Base-by-base conservation (phyloP, 2,888 invertebrate species). In the Melangyna quadrimaculata region DNA sequence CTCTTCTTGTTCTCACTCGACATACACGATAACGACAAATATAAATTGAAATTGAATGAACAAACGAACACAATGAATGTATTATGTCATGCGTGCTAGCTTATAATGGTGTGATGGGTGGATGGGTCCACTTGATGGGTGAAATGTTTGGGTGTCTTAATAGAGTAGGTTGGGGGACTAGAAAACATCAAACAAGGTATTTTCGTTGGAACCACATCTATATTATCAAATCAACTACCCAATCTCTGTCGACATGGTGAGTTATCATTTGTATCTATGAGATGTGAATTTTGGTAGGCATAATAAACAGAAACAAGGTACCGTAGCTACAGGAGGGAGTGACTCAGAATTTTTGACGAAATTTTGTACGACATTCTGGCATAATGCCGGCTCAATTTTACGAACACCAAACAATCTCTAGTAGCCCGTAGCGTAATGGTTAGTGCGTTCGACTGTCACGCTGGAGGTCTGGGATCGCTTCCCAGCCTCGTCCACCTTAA, bases 41-140 rank as follows among this genome's bases (percentile, higher is more conserved):
- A 29, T 59, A 29, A 61, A 61, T 61, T 61, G 40, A 67, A 67
- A 65, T 45, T 67, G 67, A 73, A 65, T 65, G 73, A 72, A 27
- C 27, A 14, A 63, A 40, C 22, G n/a, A 65, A 40, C 63, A 72
- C 72, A 73, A 74, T 65, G 73, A 73, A 53, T 73, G 40, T 53
- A 61, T 27, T 40, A 40, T 74, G 53, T 22, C 73, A 74, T 74
- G 74, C 74, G 65, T 74, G 65, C 17, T 43, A n/a, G 40, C 32
- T 65, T 65, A 65, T 55, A 63, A 65, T 65, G 27, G 45, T 32
- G 12, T 32, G 53, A 74, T 55, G 29, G 27, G 27, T 24, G 61
- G 48, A 37, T 61, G 22, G 45, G 48, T 57, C 32, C 32, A 32
- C 37, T 59, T 35, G 32, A 14, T 35, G 24, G 40, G 14, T 40